Percentiles rank a stretch among this genome's conserved stretches.
These are phyloP conservation scores for Chionoecetes opilio DNA, from an alignment of 1,140 invertebrate species.

Conservation along the genomic window DNA sequence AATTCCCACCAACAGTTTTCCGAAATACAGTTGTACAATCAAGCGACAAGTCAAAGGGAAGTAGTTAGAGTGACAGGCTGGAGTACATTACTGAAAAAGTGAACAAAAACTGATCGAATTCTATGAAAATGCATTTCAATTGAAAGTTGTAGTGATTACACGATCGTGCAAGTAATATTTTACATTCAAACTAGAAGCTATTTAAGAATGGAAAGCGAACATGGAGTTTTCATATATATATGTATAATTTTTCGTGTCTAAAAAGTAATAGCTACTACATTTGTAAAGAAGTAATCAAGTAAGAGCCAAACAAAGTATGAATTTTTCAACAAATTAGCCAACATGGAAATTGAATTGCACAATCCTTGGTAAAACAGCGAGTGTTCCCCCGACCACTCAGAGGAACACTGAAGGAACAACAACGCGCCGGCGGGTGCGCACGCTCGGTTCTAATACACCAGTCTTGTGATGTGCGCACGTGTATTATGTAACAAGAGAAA, in stretches of 20 bases:
- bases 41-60: background rate
- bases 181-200: background rate
- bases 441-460: no score
- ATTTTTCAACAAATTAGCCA: constrained; percentile 3
- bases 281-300: constrained; percentile 9
- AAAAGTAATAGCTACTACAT: background rate
- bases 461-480: no score
- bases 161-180: background rate
- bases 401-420: no score
- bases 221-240: background rate
- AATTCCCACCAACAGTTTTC: no score
- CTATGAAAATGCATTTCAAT: background rate
- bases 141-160: no score
- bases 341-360: no score
- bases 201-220: constrained; percentile 3
- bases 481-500: no score
- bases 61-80: background rate
- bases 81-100: background rate
- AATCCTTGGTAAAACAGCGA: no score
- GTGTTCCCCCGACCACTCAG: no score
- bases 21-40: background rate
- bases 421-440: no score
- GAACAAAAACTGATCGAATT: background rate
- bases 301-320: background rate
- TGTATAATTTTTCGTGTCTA: background rate